phyloP scores from a whole-genome alignment of 2,113 vertebrate species.

The Hippocampus barbouri region DNA sequence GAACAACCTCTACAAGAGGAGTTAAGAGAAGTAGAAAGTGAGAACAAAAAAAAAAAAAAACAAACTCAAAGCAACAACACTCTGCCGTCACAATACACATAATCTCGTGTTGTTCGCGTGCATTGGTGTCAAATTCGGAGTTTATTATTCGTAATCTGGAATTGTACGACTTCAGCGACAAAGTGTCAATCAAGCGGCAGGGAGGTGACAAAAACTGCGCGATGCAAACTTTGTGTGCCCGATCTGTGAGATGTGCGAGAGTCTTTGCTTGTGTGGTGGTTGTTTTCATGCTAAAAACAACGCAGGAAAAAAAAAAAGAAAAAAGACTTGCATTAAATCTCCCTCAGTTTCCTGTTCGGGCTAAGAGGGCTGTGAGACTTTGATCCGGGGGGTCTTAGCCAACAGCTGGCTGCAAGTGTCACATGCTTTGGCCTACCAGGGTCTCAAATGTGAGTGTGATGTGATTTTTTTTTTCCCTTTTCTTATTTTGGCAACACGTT shows the following conservation, averaged over 20 bases:
- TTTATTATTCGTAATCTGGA: too few species aligned
- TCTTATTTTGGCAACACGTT: conserved; percentile 13
- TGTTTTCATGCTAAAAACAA: not conserved
- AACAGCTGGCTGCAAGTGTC: conserved; percentile 28
- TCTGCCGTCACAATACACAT: too few species aligned
- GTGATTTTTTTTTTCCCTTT: not conserved
- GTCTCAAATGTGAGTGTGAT: not conserved
- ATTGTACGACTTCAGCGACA: too few species aligned
- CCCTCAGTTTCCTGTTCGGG: conserved; percentile 4
- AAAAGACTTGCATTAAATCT: conserved; percentile 10
- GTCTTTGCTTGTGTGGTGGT: conserved; percentile 8
- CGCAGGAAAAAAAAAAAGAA: not conserved
- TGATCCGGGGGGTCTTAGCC: conserved; percentile 35
- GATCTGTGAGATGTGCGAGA: conserved; percentile 9
- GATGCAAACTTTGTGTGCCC: conserved; percentile 7
- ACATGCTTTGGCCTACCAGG: conserved; percentile 1
- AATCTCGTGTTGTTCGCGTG: too few species aligned
- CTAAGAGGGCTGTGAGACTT: conserved; percentile 17
- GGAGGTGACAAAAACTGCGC: conserved; percentile 23
- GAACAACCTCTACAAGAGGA: too few species aligned
- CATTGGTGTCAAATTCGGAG: too few species aligned
- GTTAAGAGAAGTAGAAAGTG: too few species aligned
- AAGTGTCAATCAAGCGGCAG: not conserved
- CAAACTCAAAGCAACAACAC: too few species aligned
- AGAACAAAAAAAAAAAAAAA: too few species aligned